phyloP scores from a whole-genome alignment of 2,888 invertebrate species.

The Hedychridium roseum region DNA sequence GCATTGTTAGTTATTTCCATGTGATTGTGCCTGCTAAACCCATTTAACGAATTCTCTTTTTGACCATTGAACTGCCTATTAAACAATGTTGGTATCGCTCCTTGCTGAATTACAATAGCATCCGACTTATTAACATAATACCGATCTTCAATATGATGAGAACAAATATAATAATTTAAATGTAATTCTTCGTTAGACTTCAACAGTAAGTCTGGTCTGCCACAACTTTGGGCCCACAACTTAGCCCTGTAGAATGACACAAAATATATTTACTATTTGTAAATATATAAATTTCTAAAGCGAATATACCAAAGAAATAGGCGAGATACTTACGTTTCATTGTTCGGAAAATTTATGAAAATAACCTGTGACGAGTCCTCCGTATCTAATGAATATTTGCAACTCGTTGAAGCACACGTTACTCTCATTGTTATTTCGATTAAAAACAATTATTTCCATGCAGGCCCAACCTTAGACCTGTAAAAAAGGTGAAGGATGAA shows the following conservation, averaged over 20 bases:
- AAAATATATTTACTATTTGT: conserved; percentile 1
- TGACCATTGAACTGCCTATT: neutral
- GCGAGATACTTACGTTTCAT: conserved; percentile 37
- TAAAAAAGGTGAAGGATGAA: no score
- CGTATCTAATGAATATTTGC: conserved; percentile 40
- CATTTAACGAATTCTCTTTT: conserved; percentile 14
- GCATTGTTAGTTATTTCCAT: conserved; percentile 15
- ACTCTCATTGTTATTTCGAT: no score
- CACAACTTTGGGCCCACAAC: conserved; percentile 43
- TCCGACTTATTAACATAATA: conserved; percentile 39
- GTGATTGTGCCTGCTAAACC: conserved; percentile 21
- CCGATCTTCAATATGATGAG: conserved; percentile 44
- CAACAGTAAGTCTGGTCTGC: conserved; percentile 36
- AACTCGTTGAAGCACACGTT: conserved; percentile 35
- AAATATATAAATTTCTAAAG: conserved; percentile 6
- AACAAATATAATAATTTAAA: conserved; percentile 42
- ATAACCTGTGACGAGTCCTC: conserved; percentile 37
- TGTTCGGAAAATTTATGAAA: conserved; percentile 45
- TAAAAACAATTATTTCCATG: no score
- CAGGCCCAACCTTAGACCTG: no score
- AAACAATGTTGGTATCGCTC: conserved; percentile 40
- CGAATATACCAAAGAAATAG: neutral
- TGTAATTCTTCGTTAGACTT: conserved; percentile 42
- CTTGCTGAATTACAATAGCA: conserved; percentile 34
- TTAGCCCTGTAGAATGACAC: conserved; percentile 29